Conservation (phyloP, 2,888 invertebrate genomes). For the Leptinotarsa peninsularis region DNA sequence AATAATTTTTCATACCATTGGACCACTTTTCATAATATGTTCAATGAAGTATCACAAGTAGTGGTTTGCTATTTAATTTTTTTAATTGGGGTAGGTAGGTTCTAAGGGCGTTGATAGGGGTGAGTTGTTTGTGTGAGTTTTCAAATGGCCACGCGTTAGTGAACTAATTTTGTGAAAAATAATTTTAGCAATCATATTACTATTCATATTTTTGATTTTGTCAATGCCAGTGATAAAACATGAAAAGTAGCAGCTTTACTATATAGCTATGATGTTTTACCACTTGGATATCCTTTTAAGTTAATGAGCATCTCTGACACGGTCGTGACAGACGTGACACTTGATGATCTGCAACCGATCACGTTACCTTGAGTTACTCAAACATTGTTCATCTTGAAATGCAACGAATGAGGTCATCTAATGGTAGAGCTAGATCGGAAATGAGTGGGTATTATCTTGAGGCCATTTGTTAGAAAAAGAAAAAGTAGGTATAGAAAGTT, state of each 20-base stretch:
- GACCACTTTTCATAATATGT: too few species aligned
- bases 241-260: not conserved
- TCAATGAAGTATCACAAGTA: too few species aligned
- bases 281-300: not conserved
- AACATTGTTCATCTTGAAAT: slow-evolving; percentile 19
- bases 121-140: too few species aligned
- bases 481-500: not conserved
- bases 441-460: slow-evolving; percentile 1
- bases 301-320: slow-evolving; percentile 9
- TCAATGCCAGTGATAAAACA: not conserved
- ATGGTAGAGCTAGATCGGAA: slow-evolving; percentile 15
- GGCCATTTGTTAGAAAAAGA: not conserved
- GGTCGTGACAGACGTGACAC: slow-evolving; percentile 17
- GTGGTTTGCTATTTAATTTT: too few species aligned
- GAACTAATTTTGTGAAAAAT: too few species aligned
- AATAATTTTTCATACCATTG: too few species aligned
- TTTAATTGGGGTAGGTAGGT: too few species aligned
- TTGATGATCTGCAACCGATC: slow-evolving; percentile 13
- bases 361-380: slow-evolving; percentile 30
- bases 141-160: too few species aligned
- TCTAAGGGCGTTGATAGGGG: too few species aligned
- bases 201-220: too few species aligned
- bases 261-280: not conserved
- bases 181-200: too few species aligned
- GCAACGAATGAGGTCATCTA: slow-evolving; percentile 30